Conservation (phyloP, 2,888 invertebrate species). For the Ctena decussata region DNA sequence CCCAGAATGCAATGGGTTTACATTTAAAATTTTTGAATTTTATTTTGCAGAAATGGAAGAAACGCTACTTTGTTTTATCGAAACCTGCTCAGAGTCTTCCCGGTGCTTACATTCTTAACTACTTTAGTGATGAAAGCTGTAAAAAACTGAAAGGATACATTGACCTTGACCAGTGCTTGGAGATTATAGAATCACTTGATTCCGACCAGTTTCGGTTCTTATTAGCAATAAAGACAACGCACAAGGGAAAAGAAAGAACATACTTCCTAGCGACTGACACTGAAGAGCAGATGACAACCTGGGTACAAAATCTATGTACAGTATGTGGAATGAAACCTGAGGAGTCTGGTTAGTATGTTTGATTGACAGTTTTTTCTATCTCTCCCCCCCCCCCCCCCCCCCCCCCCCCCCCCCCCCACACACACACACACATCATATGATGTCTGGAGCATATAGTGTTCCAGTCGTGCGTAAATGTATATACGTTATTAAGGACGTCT, state of each 20-base stretch:
- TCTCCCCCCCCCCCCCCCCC: too few species aligned
- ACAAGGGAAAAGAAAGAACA: conserved; percentile 90
- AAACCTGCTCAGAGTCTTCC: conserved; percentile 97
- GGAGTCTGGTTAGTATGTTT: too few species aligned
- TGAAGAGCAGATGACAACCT: conserved; percentile 96
- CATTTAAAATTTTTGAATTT: neutral
- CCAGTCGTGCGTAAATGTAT: too few species aligned
- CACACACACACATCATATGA: too few species aligned
- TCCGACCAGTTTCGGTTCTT: conserved; percentile 82
- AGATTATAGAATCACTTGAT: conserved; percentile 89
- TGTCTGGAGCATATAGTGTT: too few species aligned
- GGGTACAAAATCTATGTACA: conserved; percentile 97
- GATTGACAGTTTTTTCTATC: too few species aligned
- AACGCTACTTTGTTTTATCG: conserved; percentile 95
- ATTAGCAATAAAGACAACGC: conserved; percentile 84
- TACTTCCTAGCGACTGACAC: conserved; percentile 97
- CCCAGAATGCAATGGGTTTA: too few species aligned
- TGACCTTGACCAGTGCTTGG: conserved; percentile 98
- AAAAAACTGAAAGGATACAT: conserved; percentile 88
- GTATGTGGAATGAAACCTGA: conserved; percentile 91
- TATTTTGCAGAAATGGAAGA: conserved; percentile 94
- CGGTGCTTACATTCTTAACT: conserved; percentile 97
- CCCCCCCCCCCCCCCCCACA: too few species aligned
- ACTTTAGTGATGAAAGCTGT: conserved; percentile 92
- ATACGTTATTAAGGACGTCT: too few species aligned